Conservation (phyloP, 2,888 invertebrate genomes). For the Dione juno region DNA sequence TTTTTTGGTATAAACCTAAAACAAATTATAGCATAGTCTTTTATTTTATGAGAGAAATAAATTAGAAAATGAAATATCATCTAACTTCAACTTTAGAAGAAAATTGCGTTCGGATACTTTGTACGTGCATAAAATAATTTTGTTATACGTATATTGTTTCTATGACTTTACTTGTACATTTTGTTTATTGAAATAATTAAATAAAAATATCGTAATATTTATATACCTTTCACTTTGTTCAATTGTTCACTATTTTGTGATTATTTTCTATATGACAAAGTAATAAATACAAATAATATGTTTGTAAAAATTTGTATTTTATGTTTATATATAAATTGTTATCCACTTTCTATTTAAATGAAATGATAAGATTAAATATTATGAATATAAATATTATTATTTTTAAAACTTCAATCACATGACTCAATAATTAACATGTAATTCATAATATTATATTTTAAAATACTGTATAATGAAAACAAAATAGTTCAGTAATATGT, state of each 20-base stretch:
- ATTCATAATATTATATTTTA: background rate
- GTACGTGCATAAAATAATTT: background rate
- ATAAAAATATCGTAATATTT: background rate
- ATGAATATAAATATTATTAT: too few species aligned
- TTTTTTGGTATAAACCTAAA: background rate
- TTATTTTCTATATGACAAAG: too few species aligned
- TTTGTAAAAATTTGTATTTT: too few species aligned
- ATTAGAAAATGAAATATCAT: background rate
- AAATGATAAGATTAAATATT: too few species aligned
- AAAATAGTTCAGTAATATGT: background rate
- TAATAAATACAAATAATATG: too few species aligned
- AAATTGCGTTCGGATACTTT: constrained; percentile 24
- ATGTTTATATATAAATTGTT: too few species aligned
- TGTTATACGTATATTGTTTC: background rate
- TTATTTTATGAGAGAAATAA: background rate
- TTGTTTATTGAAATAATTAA: background rate
- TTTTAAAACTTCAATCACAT: background rate
- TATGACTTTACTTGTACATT: background rate
- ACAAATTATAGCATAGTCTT: background rate
- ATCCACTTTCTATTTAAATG: too few species aligned
- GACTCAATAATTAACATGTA: background rate
- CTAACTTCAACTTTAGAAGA: background rate
- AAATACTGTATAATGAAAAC: background rate
- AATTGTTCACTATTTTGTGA: too few species aligned
- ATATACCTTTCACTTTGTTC: background rate